Evolutionary conservation across 1,140 invertebrate genomes (phyloP), one percentile per base, ranked within the genome.

Genomic region (Aethina tumida): DNA sequence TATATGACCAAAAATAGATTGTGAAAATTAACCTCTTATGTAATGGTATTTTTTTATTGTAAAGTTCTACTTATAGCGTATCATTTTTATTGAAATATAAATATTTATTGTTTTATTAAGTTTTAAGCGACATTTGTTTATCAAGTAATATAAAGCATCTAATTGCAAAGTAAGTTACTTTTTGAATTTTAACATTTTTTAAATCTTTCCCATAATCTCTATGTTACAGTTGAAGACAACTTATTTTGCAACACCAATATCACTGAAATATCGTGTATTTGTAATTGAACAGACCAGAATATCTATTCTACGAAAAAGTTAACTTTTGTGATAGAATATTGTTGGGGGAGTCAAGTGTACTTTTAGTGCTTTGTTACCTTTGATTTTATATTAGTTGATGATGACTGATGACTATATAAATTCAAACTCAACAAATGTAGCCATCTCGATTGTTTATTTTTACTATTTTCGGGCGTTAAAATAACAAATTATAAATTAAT

Each of bases 381-480:
- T 16, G 25, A 24, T 26, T 18, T 36, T 36, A 20, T 30, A 22
- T 17, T 21, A 21, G 17, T 14, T 16, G 9, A 17, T 16, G 10
- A 26, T 26, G n/a, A 13, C 24, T 20, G 30, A 28, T 29, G 13
- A 25, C 31, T n/a, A 27, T 27, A 12, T 27, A 4, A 27, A 12
- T n/a, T 33, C 38, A 38, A 46, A 46, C 35, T 26, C 34, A 30
- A 27, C 22, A 24, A 34, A 41, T 33, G 25, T 29, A 33, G 20
- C 24, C 30, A 16, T 18, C 31, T 27, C 30, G 38, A 20, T 27
- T 34, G 41, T 46, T 31, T 33, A 30, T 37, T 37, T 32, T 41
- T 41, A 12, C 34, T 18, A 31, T 15, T 41, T 46, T 38, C 29
- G 39, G 39, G 34, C 33, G 28, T 45, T 45, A 10, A 13, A 15